Base-by-base conservation (phyloP, 2,888 invertebrate genomes). In the Drosophila anomalata region DNA sequence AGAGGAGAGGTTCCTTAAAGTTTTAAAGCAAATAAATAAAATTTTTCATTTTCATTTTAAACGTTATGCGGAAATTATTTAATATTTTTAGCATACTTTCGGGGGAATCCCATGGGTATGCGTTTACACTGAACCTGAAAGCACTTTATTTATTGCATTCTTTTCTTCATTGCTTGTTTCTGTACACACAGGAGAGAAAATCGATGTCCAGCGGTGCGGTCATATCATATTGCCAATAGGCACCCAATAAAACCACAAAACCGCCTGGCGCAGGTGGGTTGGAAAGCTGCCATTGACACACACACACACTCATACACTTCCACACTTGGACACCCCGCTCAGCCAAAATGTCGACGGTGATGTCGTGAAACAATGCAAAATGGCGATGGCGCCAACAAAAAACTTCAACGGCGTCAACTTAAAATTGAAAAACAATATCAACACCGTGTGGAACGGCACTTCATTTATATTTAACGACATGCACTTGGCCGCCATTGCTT, bases 301-400 rank as follows among this genome's bases (percentile, higher is more conserved):
- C 62, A 58, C 41, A 42, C 41, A 5, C n/a, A 5, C n/a, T 24
- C 22, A 24, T 5, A n/a, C 36, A 36, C n/a, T n/a, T 6, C 5
- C 1, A 9, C 29, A 29, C 9, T 7, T 9, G 6, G 36, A 36
- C n/a, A n/a, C n/a, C 2, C 60, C 17, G 63, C 50, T 39, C 73
- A 69, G 73, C 82, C 75, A 77, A 68, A 54, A 62, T 50, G 62
- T 58, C 50, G 36, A 29, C 36, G 48, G 33, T 17, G 62, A 17
- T n/a, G 48, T 48, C 84, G 85, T 83, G 84, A 79, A 81, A 67
- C 78, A 77, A 84, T 84, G 83, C 79, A 79, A 84, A 79, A 66
- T 66, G 66, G 42, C 42, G 60, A 22, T 47, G 69, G 61, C 65
- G 69, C 60, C 78, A 74, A 67, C 53, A 75, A 52, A 56, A 55